Evolutionary conservation across 2,797 vertebrate species (phyloP).

Genomic region (Thaleichthys pacificus): DNA sequence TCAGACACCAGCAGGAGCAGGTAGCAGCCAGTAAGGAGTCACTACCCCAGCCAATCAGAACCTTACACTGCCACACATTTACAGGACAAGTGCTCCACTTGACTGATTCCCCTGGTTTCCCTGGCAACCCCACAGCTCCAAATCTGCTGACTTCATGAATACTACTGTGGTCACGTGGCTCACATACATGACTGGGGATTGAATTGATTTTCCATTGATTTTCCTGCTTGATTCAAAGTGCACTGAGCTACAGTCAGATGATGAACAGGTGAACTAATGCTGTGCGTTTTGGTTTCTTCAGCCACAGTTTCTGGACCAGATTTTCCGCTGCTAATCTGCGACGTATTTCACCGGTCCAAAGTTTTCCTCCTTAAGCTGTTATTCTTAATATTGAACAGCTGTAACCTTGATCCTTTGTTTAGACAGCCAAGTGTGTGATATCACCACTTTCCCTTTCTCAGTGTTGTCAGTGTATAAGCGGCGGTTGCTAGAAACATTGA

Average conservation of each 20-base stretch:
- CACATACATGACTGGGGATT: neutral
- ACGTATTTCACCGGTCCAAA: neutral
- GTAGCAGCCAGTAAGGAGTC: neutral
- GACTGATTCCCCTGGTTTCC: neutral
- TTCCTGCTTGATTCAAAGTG: conserved; percentile 2
- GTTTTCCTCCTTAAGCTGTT: too few species aligned
- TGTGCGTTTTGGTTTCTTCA: neutral
- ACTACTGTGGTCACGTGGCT: neutral
- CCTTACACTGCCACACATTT: conserved; percentile 11
- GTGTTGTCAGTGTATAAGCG: neutral
- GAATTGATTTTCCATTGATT: conserved; percentile 6
- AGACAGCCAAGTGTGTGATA: neutral
- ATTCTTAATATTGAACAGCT: neutral
- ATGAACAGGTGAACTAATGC: neutral
- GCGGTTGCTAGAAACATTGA: conserved; percentile 24
- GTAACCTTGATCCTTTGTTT: conserved; percentile 6
- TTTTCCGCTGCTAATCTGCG: neutral
- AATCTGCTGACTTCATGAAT: neutral
- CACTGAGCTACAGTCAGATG: neutral
- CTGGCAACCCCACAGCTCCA: neutral
- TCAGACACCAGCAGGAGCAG: neutral
- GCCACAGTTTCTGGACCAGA: neutral
- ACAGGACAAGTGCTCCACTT: neutral
- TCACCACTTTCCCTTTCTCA: neutral
- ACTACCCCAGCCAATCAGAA: neutral